Evolutionary conservation across 2,113 vertebrate species (phyloP).

Genomic region (Cephalopholis sonnerati): DNA sequence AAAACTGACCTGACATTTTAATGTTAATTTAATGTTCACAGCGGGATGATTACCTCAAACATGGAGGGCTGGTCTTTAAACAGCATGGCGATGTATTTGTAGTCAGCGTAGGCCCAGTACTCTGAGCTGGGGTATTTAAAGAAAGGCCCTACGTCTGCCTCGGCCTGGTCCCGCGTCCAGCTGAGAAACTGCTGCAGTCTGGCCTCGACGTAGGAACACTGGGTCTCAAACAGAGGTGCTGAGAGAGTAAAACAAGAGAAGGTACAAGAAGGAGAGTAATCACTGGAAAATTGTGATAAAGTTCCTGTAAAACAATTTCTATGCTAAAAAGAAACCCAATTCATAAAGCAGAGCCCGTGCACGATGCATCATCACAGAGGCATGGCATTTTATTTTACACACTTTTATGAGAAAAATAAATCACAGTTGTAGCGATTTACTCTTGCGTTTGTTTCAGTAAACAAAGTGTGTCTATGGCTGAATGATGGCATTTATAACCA

Average conservation of each 20-base stretch:
- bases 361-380: slow-evolving; percentile 18
- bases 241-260: background rate
- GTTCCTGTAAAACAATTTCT: slow-evolving; percentile 16
- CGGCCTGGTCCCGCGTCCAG: slow-evolving; percentile 83
- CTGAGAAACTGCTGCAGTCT: slow-evolving; percentile 89
- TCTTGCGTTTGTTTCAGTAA: slow-evolving; percentile 28
- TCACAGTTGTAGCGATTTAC: slow-evolving; percentile 28
- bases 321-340: background rate
- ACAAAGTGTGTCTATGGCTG: slow-evolving; percentile 31
- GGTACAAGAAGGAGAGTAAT: background rate
- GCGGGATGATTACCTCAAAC: slow-evolving; percentile 88
- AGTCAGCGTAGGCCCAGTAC: slow-evolving; percentile 97
- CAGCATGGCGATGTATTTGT: slow-evolving; percentile 92
- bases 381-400: slow-evolving; percentile 36
- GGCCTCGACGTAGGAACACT: slow-evolving; percentile 89
- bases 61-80: slow-evolving; percentile 89
- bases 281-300: background rate
- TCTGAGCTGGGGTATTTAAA: slow-evolving; percentile 83
- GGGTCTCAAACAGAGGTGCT: slow-evolving; percentile 95
- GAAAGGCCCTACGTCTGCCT: slow-evolving; percentile 85
- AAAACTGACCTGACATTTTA: background rate
- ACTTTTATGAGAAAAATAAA: slow-evolving; percentile 34
- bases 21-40: background rate
- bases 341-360: background rate
- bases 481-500: slow-evolving; percentile 50